phyloP scores from a whole-genome alignment of 2,888 invertebrate genomes.

The Eudasyphora cyanicolor region DNA sequence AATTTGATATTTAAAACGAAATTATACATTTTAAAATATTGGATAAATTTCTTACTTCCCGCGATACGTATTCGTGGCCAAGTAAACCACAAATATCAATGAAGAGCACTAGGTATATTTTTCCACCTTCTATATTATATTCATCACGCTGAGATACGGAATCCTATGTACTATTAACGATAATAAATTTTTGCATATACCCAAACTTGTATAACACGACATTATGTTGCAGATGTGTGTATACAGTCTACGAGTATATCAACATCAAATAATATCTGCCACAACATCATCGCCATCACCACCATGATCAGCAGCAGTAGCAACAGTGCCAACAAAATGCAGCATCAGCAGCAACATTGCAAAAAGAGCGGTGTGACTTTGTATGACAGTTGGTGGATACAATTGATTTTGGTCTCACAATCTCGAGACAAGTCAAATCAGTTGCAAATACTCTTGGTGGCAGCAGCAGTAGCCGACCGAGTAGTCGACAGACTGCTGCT shows the following conservation, averaged over 20 bases:
- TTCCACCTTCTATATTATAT: too few species aligned
- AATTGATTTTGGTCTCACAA: slow-evolving; percentile 43
- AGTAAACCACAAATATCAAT: too few species aligned
- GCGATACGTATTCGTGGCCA: too few species aligned
- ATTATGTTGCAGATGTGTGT: slow-evolving; percentile 29
- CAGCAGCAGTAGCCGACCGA: slow-evolving; percentile 36
- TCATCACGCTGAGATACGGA: too few species aligned
- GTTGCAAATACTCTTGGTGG: slow-evolving; percentile 39
- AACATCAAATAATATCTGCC: slow-evolving; percentile 63
- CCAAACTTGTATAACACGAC: slow-evolving; percentile 30
- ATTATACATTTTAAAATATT: too few species aligned
- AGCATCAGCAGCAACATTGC: slow-evolving; percentile 32
- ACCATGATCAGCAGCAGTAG: background rate
- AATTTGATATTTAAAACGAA: too few species aligned
- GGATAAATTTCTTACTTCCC: too few species aligned
- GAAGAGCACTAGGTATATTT: too few species aligned
- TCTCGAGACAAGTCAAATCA: slow-evolving; percentile 4
- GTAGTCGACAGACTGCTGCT: slow-evolving; percentile 17
- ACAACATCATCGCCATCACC: background rate
- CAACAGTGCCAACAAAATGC: background rate
- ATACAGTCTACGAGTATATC: slow-evolving; percentile 57
- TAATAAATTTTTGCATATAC: slow-evolving; percentile 58
- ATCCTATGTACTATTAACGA: slow-evolving; percentile 62
- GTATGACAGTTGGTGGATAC: slow-evolving; percentile 63
- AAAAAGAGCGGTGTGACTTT: slow-evolving; percentile 62